phyloP scores from a whole-genome alignment of 2,888 invertebrate genomes.

The Timema cristinae region DNA sequence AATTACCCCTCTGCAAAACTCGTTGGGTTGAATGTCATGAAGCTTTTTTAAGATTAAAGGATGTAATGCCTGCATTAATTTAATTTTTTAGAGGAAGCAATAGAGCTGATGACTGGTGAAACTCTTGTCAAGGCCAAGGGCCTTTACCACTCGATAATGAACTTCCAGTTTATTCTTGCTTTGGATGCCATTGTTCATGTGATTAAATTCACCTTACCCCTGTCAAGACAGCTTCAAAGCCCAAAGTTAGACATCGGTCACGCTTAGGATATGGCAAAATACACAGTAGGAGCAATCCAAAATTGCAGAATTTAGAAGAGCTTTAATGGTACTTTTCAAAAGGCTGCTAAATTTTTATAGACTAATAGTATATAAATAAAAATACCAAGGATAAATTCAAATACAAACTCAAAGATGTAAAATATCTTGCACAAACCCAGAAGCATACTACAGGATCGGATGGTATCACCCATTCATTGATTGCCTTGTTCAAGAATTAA shows the following conservation, averaged over 20 bases:
- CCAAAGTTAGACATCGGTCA: constrained; percentile 9
- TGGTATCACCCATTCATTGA: neutral
- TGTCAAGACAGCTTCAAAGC: constrained; percentile 9
- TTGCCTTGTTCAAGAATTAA: constrained; percentile 12
- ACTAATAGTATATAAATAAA: neutral
- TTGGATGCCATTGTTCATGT: neutral
- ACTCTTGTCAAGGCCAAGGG: constrained; percentile 1
- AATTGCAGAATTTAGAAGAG: neutral
- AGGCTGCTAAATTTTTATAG: neutral
- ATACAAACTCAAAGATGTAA: neutral
- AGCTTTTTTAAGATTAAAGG: constrained; percentile 6
- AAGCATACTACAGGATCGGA: constrained; percentile 10
- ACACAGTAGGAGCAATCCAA: neutral
- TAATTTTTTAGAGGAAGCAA: constrained; percentile 15
- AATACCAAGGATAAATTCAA: constrained; percentile 1
- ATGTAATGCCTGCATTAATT: constrained; percentile 2
- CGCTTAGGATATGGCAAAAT: constrained; percentile 7
- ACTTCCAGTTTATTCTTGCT: neutral
- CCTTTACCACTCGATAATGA: neutral
- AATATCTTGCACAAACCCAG: neutral
- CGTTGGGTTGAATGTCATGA: constrained; percentile 9
- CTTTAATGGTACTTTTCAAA: constrained; percentile 2
- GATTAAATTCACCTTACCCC: neutral
- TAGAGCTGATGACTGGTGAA: constrained; percentile 6
- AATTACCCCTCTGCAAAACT: constrained; percentile 4